Conservation (phyloP, 2,888 invertebrate genomes). For the Galerucella calmariensis region DNA sequence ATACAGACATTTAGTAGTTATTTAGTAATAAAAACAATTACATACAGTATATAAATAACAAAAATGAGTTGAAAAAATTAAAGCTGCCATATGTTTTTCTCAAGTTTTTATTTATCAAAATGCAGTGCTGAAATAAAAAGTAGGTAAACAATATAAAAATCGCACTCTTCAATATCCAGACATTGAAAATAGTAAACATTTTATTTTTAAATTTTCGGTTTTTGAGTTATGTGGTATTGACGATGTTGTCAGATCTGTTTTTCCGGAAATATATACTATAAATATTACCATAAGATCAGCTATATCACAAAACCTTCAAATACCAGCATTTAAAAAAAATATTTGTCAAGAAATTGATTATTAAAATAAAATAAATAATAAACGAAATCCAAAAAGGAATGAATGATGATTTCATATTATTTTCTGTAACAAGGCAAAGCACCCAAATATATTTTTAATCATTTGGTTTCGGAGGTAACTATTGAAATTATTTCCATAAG, state of each 20-base stretch:
- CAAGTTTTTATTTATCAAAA: not conserved
- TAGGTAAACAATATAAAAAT: not conserved
- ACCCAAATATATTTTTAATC: not conserved
- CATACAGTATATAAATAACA: constrained; percentile 1
- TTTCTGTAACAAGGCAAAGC: constrained; percentile 4
- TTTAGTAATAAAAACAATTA: not conserved
- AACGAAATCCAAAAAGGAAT: not conserved
- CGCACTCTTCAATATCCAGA: not conserved
- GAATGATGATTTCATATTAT: not conserved
- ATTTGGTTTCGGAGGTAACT: constrained; percentile 28
- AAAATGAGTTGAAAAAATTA: not conserved
- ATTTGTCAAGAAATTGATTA: too few species aligned
- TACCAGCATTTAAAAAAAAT: not conserved
- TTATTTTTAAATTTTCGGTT: too few species aligned
- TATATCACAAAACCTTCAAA: not conserved
- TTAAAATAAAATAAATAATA: too few species aligned
- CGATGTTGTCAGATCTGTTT: too few species aligned
- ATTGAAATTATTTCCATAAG: not conserved
- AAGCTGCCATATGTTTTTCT: constrained; percentile 5
- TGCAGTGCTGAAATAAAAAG: not conserved
- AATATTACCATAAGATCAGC: too few species aligned
- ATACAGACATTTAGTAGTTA: not conserved
- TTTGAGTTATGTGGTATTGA: too few species aligned
- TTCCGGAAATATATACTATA: too few species aligned
- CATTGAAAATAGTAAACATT: not conserved